phyloP scores from a whole-genome alignment of 2,888 invertebrate genomes.

The Ypsolopha scabrella region DNA sequence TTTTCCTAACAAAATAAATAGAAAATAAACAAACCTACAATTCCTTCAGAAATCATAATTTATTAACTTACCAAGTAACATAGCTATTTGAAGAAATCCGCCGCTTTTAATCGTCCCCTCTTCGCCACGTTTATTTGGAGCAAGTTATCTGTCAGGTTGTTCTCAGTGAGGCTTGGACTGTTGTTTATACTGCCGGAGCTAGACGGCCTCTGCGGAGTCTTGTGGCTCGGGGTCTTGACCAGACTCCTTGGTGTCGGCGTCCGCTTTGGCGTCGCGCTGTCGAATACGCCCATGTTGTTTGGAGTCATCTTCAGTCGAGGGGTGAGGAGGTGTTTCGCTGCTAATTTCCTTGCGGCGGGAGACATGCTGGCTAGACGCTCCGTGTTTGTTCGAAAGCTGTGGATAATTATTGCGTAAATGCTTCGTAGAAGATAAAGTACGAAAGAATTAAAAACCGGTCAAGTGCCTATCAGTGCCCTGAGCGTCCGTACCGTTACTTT shows the following conservation, averaged over 20 bases:
- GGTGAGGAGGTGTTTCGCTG: slow-evolving; percentile 71
- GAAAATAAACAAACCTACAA: no score
- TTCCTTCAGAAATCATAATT: no score
- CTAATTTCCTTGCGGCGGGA: slow-evolving; percentile 92
- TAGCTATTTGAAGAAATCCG: slow-evolving; percentile 78
- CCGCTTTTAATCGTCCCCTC: slow-evolving; percentile 79
- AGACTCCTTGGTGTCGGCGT: slow-evolving; percentile 24
- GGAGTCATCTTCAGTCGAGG: slow-evolving; percentile 55
- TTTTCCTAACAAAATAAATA: no score
- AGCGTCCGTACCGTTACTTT: no score
- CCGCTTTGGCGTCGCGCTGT: slow-evolving; percentile 24
- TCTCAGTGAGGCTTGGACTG: slow-evolving; percentile 28
- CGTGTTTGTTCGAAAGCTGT: slow-evolving; percentile 70
- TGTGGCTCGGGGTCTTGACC: slow-evolving; percentile 29
- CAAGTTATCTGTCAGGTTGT: slow-evolving; percentile 84
- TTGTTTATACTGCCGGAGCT: slow-evolving; percentile 10
- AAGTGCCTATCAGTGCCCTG: no score
- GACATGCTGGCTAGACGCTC: slow-evolving; percentile 93
- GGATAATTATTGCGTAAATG: no score
- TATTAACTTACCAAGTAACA: background rate
- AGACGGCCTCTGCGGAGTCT: slow-evolving; percentile 14
- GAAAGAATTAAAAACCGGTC: background rate
- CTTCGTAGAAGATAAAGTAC: no score
- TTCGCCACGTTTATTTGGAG: slow-evolving; percentile 82
- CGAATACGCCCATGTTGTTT: slow-evolving; percentile 41